Base-by-base conservation (phyloP, 2,888 invertebrate species). In the Eupithecia vulgata region DNA sequence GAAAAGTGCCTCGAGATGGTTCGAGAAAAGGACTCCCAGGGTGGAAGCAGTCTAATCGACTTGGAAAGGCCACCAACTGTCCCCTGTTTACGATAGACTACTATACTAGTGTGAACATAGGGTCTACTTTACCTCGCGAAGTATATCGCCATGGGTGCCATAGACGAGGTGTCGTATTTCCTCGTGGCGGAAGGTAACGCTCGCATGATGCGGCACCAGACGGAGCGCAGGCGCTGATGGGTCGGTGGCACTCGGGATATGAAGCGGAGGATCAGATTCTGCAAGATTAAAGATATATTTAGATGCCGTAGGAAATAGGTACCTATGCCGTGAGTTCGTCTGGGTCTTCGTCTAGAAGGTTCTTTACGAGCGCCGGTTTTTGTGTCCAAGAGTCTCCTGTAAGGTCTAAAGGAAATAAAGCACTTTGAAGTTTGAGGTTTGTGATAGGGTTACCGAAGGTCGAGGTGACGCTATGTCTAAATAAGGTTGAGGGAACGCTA, bases 231-330 rank as follows among this genome's bases (percentile, higher is more conserved):
- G 17, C 95, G 95, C 86, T 77, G 79, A 83, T 96, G 96, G 2
- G 90, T 82, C 1, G 91, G 82, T 6, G 91, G 91, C 74, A 95
- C 91, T 71, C 95, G 96, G 0, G 95, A 93, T 86, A 97, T 91
- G 83, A 97, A 95, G 74, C 97, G 95, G 40, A 96, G 90, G 68
- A 97, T 87, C 72, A 97, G 88, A 85, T 95, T 95, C 97, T 97
- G 87, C 0, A 25, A 48, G 12, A 30, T 17, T n/a, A 59, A 59
- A 52, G 1, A 68, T 59, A n/a, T 25, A 40, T 40, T 40, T 40
- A 40, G 30, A 4, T 30, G 4, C 4, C 30, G 30, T 30, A 30
- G 4, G 30, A 30, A 30, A 30, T 30, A 30, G 30, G 30, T 30
- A n/a, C n/a, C n/a, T 37, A 3, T 3, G 94, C 95, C 35, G 97